phyloP scores from a whole-genome alignment of 2,113 vertebrate species.

The Pionites leucogaster region DNA sequence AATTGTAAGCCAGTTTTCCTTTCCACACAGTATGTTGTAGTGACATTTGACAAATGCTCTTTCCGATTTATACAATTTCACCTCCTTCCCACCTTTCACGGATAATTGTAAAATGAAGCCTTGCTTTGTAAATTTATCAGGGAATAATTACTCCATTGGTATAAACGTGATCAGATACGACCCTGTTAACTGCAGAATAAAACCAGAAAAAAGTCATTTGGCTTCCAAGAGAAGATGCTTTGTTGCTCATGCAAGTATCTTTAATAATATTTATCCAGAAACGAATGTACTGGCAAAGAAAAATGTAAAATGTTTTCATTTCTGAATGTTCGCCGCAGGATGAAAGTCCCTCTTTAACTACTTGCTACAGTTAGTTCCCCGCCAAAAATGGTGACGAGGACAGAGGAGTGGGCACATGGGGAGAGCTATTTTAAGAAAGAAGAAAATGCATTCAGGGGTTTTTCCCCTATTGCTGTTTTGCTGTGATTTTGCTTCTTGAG shows the following conservation, averaged over 20 bases:
- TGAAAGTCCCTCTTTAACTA: constrained; percentile 41
- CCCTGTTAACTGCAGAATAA: neutral
- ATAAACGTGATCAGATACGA: neutral
- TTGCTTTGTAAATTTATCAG: neutral
- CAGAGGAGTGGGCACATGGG: accelerated
- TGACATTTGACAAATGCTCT: neutral
- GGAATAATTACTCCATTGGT: neutral
- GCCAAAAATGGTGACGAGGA: neutral
- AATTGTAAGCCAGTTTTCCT: neutral
- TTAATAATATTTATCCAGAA: constrained; percentile 49
- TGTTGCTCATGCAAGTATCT: neutral
- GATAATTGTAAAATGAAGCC: neutral
- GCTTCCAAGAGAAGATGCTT: neutral
- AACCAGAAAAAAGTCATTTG: neutral
- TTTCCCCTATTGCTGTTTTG: neutral
- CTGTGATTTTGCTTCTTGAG: neutral
- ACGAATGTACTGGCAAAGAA: constrained; percentile 33
- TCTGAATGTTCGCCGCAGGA: constrained; percentile 41
- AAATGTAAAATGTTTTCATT: constrained; percentile 26
- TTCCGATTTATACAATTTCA: neutral
- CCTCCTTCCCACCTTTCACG: neutral
- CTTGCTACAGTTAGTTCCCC: neutral
- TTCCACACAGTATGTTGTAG: neutral
- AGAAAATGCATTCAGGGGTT: neutral
- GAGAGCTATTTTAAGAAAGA: constrained; percentile 35